These are phyloP conservation scores for Halcyon malimbica DNA, from an alignment of 2,113 vertebrate genomes.

Conservation along the genomic window DNA sequence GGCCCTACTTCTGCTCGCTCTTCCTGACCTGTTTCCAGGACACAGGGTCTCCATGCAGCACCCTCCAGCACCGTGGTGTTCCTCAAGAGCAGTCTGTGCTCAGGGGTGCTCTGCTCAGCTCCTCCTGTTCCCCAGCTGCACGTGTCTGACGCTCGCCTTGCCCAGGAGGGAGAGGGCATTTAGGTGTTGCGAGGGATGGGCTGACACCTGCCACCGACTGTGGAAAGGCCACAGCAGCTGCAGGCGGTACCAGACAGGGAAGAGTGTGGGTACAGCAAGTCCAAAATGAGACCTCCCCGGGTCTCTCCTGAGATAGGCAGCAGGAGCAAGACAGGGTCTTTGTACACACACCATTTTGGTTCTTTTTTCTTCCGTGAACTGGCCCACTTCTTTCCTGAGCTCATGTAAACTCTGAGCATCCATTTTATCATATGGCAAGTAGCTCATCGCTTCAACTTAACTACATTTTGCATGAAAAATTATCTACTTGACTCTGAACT, in stretches of 20 bases:
- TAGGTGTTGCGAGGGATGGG: neutral
- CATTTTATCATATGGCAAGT: rapidly evolving
- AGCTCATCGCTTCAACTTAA: neutral
- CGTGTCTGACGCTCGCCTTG: rapidly evolving
- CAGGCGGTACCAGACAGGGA: rapidly evolving
- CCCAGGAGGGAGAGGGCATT: neutral
- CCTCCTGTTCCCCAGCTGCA: neutral
- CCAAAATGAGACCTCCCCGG: neutral
- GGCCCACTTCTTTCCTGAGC: neutral
- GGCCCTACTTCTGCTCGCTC: rapidly evolving
- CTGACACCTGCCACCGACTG: rapidly evolving
- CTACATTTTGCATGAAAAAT: neutral
- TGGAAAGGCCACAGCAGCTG: neutral
- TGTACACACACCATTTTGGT: rapidly evolving
- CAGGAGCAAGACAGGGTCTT: neutral
- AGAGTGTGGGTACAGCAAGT: rapidly evolving
- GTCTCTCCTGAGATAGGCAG: rapidly evolving
- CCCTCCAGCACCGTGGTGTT: neutral
- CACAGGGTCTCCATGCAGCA: neutral
- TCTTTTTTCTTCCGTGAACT: neutral
- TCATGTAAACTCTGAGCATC: neutral
- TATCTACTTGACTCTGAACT: neutral
- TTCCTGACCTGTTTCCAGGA: rapidly evolving
- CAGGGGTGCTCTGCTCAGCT: neutral
- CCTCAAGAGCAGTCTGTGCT: neutral